Evolutionary conservation across 2,888 invertebrate species (phyloP).

Genomic region (Euzophera pinguis): DNA sequence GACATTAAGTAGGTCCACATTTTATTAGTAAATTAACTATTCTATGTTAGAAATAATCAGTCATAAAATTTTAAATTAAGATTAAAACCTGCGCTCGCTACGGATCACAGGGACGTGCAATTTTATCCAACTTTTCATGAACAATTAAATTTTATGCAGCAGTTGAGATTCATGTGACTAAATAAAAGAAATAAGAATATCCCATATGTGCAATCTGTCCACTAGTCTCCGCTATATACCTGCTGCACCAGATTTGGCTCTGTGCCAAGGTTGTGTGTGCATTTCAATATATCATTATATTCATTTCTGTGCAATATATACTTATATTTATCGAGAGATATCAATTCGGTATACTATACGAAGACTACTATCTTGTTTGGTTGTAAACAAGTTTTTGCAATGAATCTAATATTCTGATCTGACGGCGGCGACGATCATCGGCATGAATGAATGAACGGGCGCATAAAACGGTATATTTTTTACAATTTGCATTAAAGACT

Average conservation of each 20-base stretch:
- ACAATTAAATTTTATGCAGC: too few species aligned
- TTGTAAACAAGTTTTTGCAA: conserved; percentile 1
- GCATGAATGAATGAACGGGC: not conserved
- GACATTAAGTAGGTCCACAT: too few species aligned
- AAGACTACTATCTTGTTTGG: conserved; percentile 20
- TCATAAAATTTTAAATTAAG: too few species aligned
- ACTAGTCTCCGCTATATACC: conserved; percentile 28
- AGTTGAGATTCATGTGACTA: conserved; percentile 11
- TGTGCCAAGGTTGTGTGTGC: conserved; percentile 53
- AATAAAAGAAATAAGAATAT: conserved; percentile 20
- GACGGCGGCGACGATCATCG: not conserved
- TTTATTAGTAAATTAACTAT: too few species aligned
- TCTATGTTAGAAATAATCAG: too few species aligned
- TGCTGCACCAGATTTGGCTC: conserved; percentile 48
- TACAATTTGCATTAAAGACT: not conserved
- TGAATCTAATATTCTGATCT: not conserved
- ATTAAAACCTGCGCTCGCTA: too few species aligned
- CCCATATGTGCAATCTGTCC: conserved; percentile 24
- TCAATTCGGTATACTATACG: conserved; percentile 28
- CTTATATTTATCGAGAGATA: conserved; percentile 33
- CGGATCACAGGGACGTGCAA: too few species aligned
- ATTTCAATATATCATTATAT: conserved; percentile 54
- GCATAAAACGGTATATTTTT: not conserved
- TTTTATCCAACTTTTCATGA: too few species aligned
- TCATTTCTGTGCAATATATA: conserved; percentile 32